Evolutionary conservation across 2,797 vertebrate genomes (phyloP).

Genomic region (Danio tinwini): DNA sequence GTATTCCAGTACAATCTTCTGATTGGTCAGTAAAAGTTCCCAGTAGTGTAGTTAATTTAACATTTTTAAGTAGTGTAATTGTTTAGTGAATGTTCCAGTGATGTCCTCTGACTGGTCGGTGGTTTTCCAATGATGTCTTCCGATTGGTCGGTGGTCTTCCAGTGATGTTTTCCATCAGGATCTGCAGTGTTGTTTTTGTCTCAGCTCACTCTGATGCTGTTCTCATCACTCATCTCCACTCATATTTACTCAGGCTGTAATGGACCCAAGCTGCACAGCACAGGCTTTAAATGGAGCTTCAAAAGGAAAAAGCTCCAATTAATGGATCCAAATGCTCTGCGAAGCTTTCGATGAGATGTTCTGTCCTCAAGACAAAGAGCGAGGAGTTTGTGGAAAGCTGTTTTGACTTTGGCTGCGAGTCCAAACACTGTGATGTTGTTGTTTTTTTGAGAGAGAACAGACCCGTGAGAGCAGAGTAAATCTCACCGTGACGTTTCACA

Average conservation of each 20-base stretch:
- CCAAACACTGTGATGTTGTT: constrained; percentile 26
- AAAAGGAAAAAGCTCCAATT: background rate
- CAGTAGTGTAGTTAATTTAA: too few species aligned
- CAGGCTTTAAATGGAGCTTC: background rate
- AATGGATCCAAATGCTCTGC: constrained; percentile 21
- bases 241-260: constrained; percentile 33
- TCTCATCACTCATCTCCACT: constrained; percentile 39
- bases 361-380: constrained; percentile 10
- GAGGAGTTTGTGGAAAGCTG: constrained; percentile 21
- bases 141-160: too few species aligned
- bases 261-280: constrained; percentile 9
- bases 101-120: too few species aligned
- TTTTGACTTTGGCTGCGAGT: constrained; percentile 25
- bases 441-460: constrained; percentile 27
- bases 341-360: constrained; percentile 20
- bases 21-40: too few species aligned
- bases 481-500: constrained; percentile 37
- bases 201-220: constrained; percentile 2
- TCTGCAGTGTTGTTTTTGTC: constrained; percentile 33
- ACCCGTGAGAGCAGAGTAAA: constrained; percentile 20
- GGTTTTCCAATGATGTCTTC: too few species aligned
- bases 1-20: too few species aligned
- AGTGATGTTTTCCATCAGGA: too few species aligned
- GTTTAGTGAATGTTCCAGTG: too few species aligned
- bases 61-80: too few species aligned